A percentile compares a stretch with the other conserved stretches of the same genome.
These are phyloP conservation scores for Donacobius atricapilla DNA, from an alignment of 2,113 vertebrate species.

Conservation along the genomic window DNA sequence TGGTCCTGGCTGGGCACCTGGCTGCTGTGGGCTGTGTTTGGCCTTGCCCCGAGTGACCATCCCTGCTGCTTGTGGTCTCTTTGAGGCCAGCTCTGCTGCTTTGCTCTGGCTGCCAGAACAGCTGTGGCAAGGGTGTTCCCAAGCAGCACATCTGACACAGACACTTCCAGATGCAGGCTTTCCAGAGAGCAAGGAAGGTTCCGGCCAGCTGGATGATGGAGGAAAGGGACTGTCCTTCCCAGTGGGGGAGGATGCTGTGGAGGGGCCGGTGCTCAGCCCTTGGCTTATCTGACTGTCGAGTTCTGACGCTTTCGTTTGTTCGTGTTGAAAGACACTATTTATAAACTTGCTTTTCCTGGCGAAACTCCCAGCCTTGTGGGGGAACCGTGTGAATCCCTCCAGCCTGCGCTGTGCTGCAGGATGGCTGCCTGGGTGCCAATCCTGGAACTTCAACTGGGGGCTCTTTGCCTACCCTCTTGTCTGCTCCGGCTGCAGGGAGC, in stretches of 20 bases:
- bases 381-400: conserved; percentile 30
- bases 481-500: accelerated
- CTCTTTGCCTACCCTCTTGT: not conserved
- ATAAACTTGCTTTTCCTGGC: conserved; percentile 59
- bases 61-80: not conserved
- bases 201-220: not conserved
- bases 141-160: not conserved
- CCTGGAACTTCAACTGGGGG: not conserved
- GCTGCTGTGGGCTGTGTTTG: not conserved
- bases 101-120: not conserved
- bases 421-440: not conserved
- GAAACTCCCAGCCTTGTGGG: conserved; percentile 41
- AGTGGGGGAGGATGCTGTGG: not conserved
- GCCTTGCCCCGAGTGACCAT: not conserved
- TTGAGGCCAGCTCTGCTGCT: not conserved
- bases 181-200: not conserved
- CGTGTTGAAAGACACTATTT: conserved; percentile 46
- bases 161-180: not conserved
- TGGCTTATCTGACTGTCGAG: not conserved
- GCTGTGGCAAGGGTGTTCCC: not conserved
- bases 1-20: not conserved
- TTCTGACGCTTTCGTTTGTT: conserved; percentile 4
- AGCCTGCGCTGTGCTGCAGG: not conserved
- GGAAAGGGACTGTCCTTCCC: not conserved
- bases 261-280: not conserved